Base-by-base conservation (phyloP, 2,113 vertebrate species). In the Seriola aureovittata region DNA sequence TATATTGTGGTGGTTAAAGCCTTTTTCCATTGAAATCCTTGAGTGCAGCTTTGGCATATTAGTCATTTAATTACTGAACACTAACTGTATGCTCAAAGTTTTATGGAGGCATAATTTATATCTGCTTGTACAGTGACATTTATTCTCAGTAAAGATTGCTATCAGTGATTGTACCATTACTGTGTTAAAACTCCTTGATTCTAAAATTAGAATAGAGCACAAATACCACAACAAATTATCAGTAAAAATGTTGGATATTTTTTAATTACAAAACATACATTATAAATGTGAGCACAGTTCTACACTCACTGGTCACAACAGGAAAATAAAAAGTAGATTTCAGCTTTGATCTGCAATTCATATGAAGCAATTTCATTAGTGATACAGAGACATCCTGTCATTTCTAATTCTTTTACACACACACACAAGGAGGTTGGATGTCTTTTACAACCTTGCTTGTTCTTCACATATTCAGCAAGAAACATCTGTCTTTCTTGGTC, bases 31-130 rank as follows among this genome's bases (percentile, higher is more conserved):
- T 82, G 64, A 71, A 73, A 54, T 88, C 72, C 32, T 75, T 44
- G 50, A 80, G 60, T 90, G 65, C 78, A 84, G 84, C 81, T 90
- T 92, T 89, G 84, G 83, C 85, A 87, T 91, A 88, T 89, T 85
- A 75, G 75, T 88, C 25, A 65, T 77, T 85, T 75, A 85, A 88
- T 86, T 92, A 91, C 82, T 85, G 82, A 88, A 93, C 83, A 93
- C 85, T 90, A 93, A 90, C 67, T 93, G 71, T 91, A 87, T 89
- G 88, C 86, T 85, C 71, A 85, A 92, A 89, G 76, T 88, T 93
- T 93, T 90, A 85, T 93, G 89, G 89, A 82, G 91, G 87, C 89
- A 90, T 95, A 29, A 95, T 96, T 95, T 96, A 94, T 95, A 95
- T 89, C 88, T 91, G 93, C 91, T 90, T 94, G 93, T 93, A 93